Base-by-base conservation (phyloP, 2,113 vertebrate species). In the Hemichromis elongatus region DNA sequence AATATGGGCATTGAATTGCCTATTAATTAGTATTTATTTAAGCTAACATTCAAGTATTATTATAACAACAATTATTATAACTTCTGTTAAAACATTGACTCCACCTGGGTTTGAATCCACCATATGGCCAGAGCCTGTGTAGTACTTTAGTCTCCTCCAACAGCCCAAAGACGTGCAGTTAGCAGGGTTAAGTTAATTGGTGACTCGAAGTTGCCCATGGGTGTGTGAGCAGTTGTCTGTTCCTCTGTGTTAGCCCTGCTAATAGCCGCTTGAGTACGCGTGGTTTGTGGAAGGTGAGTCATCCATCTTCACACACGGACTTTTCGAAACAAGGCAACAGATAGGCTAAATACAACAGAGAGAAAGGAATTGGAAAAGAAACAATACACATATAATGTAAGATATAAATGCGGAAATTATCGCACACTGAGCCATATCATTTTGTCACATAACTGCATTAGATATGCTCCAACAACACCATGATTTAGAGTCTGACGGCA, bases 71-170 rank as follows among this genome's bases (percentile, higher is more conserved):
- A 19, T 30, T 30, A 75, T 18, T 75, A 19, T 30, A 75, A 30
- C 18, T 75, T 50, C 6, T 19, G 24, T 26, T 70, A 70, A 45
- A 73, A 19, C 9, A 18, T 0, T 73, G 1, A 66, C 19, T 66
- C 59, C 59, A 66, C 59, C 10, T 66, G 59, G 59, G 10, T 21
- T 21, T 66, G 13, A 8, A 66, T 21, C 4, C 37, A 63, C 4
- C 0, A 21, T 66, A 10, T 66, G 0, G 59, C 59, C 33, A 37
- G 0, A 19, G 19, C 59, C 33, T 21, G 19, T 37, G 59, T 63
- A 21, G 11, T 21, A 63, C 59, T 13, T 8, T 19, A 63, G 33
- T 21, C 59, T 66, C 19, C 33, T 0, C 33, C 19, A 19, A 0
- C 11, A 37, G 59, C 59, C 0, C 33, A 66, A 37, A 37, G 33